A percentile compares a stretch with the other conserved stretches of the same genome.
Conservation (phyloP, 2,888 invertebrate genomes). For the Cinara cedri region DNA sequence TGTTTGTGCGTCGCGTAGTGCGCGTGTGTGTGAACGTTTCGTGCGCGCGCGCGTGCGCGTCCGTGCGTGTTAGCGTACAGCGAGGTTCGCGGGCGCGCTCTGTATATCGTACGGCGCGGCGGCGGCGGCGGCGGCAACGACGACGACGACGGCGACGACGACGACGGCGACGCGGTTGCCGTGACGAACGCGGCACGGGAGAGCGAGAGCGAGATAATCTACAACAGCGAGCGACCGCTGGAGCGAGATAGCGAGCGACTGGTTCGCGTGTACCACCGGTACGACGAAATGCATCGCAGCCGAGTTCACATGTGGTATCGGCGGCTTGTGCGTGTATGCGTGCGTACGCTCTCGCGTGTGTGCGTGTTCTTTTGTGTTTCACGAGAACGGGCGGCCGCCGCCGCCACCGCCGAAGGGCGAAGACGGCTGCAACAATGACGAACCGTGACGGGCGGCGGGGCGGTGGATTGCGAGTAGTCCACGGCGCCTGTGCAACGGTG, state of each 20-base stretch:
- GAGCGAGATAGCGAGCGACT: neutral
- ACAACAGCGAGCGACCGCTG: neutral
- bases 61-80: neutral
- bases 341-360: constrained; percentile 17
- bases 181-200: neutral
- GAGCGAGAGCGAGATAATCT: too few species aligned
- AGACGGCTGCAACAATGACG: constrained; percentile 27
- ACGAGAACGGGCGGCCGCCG: neutral
- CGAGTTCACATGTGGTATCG: constrained; percentile 44
- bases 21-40: neutral
- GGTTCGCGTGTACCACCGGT: constrained; percentile 3
- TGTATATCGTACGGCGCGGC: neutral
- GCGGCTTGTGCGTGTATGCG: constrained; percentile 17
- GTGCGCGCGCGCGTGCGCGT: neutral
- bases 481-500: constrained; percentile 36
- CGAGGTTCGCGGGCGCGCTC: neutral
- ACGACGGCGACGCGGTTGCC: neutral
- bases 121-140: neutral
- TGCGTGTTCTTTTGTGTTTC: constrained; percentile 33
- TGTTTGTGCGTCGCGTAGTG: neutral
- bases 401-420: constrained; percentile 32
- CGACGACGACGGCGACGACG: neutral
- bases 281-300: neutral
- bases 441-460: neutral
- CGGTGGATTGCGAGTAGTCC: constrained; percentile 5